Percentiles rank a stretch among this genome's conserved stretches.
phyloP scores from a whole-genome alignment of 2,113 vertebrate species.

The Grantiella picta region DNA sequence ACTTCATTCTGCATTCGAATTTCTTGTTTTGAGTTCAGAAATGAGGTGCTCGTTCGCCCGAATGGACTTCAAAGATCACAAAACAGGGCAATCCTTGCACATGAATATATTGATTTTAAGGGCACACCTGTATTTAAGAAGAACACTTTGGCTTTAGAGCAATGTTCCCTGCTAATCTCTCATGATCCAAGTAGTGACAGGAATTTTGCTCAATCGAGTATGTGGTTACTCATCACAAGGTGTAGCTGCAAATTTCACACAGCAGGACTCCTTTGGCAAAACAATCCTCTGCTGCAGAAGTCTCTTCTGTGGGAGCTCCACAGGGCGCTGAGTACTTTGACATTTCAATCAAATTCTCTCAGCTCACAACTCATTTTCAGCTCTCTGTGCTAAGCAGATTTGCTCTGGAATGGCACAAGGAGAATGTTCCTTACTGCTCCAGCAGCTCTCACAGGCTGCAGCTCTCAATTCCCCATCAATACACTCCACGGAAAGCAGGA shows the following conservation, averaged over 20 bases:
- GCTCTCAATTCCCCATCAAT: not conserved
- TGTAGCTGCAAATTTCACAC: not conserved
- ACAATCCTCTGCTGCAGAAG: not conserved
- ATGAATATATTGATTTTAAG: not conserved
- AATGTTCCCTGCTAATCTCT: not conserved
- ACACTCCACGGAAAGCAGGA: not conserved
- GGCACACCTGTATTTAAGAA: not conserved
- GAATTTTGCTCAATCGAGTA: not conserved
- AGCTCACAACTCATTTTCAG: not conserved
- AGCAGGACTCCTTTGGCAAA: conserved; percentile 20
- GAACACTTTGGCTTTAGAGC: not conserved
- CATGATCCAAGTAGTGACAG: not conserved
- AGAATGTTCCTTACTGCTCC: fast-evolving
- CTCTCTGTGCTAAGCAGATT: not conserved
- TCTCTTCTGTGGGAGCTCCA: not conserved
- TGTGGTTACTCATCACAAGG: not conserved
- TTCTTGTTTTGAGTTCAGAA: not conserved
- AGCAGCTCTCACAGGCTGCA: fast-evolving
- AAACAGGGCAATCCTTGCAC: not conserved
- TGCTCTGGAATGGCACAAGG: not conserved
- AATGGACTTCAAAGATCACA: not conserved
- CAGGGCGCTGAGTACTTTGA: conserved; percentile 12
- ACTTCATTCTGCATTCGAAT: not conserved
- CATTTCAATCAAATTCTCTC: conserved; percentile 38
- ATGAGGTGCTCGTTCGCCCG: not conserved